phyloP scores from a whole-genome alignment of 1,140 invertebrate genomes.

The Macrobrachium rosenbergii region DNA sequence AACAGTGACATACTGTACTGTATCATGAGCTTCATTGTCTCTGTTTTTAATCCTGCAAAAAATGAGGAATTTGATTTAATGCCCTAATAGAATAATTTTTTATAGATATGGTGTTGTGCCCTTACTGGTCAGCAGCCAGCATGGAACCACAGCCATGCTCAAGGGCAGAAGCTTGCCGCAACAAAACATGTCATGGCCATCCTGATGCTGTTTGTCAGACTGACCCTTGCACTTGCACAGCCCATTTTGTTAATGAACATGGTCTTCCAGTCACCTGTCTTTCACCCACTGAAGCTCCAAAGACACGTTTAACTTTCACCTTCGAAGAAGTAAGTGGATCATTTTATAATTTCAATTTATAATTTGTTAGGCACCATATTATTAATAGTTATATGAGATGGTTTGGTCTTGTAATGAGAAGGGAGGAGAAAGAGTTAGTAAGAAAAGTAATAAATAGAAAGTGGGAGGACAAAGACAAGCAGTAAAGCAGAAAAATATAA shows the following conservation, averaged over 20 bases:
- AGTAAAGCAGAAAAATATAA: too few relatives aligned
- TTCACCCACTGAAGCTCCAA: constrained; percentile 58
- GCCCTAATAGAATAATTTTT: constrained; percentile 8
- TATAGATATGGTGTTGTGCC: constrained; percentile 70
- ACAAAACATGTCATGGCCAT: constrained; percentile 68
- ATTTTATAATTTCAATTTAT: neutral
- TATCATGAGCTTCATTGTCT: neutral
- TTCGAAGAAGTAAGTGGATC: constrained; percentile 59
- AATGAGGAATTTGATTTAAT: neutral
- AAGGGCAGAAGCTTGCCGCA: constrained; percentile 68
- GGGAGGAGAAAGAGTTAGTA: too few relatives aligned
- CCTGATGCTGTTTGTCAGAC: constrained; percentile 70
- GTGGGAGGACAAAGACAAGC: too few relatives aligned
- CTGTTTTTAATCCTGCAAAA: neutral
- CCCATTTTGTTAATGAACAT: constrained; percentile 67
- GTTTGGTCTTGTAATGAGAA: too few relatives aligned
- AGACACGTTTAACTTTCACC: constrained; percentile 61
- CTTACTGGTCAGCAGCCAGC: constrained; percentile 65
- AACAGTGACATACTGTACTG: too few relatives aligned
- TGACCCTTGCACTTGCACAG: constrained; percentile 71
- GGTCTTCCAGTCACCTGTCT: constrained; percentile 64
- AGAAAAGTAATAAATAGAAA: too few relatives aligned
- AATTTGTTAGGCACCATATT: neutral
- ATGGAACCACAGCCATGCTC: constrained; percentile 69
- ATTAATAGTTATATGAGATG: neutral